A percentile compares a stretch with the other conserved stretches of the same genome.
phyloP scores from a whole-genome alignment of 2,888 invertebrate genomes.

The Drosophila formosana region DNA sequence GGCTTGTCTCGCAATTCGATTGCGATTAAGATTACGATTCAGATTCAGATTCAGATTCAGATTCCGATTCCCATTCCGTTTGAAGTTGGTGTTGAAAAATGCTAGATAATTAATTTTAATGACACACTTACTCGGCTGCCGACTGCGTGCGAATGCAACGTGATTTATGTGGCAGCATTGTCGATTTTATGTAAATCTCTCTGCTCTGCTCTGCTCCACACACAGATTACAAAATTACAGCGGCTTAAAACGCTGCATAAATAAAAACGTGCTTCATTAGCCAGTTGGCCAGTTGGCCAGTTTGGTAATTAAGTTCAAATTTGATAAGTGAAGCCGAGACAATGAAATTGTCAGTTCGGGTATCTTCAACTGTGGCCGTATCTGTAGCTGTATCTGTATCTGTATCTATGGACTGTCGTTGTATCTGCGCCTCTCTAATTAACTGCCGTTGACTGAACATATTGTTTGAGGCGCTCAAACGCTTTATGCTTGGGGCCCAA shows the following conservation, averaged over 20 bases:
- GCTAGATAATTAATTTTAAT: slow-evolving; percentile 80
- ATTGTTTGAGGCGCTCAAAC: slow-evolving; percentile 42
- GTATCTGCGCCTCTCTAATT: slow-evolving; percentile 32
- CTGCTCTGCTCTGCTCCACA: slow-evolving; percentile 2
- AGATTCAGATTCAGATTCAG: not conserved
- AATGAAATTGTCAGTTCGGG: slow-evolving; percentile 39
- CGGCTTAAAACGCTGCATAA: slow-evolving; percentile 59
- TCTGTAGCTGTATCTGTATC: slow-evolving; percentile 10
- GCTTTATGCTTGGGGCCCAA: slow-evolving; percentile 5
- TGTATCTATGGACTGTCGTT: slow-evolving; percentile 15
- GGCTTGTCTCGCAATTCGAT: slow-evolving; percentile 10
- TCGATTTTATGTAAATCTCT: slow-evolving; percentile 56
- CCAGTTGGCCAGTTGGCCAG: slow-evolving; percentile 8
- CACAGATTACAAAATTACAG: slow-evolving; percentile 63
- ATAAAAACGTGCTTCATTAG: slow-evolving; percentile 70
- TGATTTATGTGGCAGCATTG: slow-evolving; percentile 68
- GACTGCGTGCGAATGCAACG: slow-evolving; percentile 66
- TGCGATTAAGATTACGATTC: not conserved
- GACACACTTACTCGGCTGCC: slow-evolving; percentile 62
- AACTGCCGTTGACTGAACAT: slow-evolving; percentile 30
- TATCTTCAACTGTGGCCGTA: slow-evolving; percentile 11
- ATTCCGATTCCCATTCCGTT: not conserved
- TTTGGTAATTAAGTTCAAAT: slow-evolving; percentile 70
- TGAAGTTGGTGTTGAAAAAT: slow-evolving; percentile 60
- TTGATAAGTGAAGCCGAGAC: slow-evolving; percentile 68